Evolutionary conservation across 1,140 invertebrate genomes (phyloP).

Genomic region (Lerema accius): DNA sequence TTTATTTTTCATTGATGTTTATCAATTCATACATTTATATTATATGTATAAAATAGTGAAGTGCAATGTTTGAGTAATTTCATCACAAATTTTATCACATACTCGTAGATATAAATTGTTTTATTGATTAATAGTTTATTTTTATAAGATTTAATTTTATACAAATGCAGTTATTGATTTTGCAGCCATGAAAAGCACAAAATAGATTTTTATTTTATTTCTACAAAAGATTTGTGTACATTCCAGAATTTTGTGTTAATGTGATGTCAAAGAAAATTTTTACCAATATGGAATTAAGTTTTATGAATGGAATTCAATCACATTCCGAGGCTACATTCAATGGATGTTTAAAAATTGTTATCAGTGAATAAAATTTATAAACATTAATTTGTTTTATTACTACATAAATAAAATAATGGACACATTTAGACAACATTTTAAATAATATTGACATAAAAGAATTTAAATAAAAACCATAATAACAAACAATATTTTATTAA

Average conservation of each 20-base stretch:
- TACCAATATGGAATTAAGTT: neutral
- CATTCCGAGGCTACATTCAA: constrained; percentile 39
- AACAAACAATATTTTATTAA: constrained; percentile 28
- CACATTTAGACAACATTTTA: too few species aligned
- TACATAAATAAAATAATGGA: too few species aligned
- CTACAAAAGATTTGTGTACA: neutral
- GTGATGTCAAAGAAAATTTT: neutral
- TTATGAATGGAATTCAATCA: constrained; percentile 31
- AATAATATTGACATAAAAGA: too few species aligned
- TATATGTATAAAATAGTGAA: too few species aligned
- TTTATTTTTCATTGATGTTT: too few species aligned
- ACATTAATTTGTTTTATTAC: too few species aligned
- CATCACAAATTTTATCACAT: too few species aligned
- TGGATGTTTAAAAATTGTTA: constrained; percentile 48
- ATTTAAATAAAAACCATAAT: constrained; percentile 22
- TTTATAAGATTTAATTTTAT: constrained; percentile 15
- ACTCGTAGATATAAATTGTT: constrained; percentile 1
- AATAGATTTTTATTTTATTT: neutral
- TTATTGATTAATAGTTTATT: constrained; percentile 37
- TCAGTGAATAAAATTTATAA: constrained; percentile 57
- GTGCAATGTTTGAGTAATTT: too few species aligned
- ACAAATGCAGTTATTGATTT: constrained; percentile 10
- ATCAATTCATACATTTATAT: too few species aligned
- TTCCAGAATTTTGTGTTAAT: neutral
- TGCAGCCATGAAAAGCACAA: constrained; percentile 8